Base-by-base conservation (phyloP, 2,113 vertebrate genomes). In the Lates calcarifer region DNA sequence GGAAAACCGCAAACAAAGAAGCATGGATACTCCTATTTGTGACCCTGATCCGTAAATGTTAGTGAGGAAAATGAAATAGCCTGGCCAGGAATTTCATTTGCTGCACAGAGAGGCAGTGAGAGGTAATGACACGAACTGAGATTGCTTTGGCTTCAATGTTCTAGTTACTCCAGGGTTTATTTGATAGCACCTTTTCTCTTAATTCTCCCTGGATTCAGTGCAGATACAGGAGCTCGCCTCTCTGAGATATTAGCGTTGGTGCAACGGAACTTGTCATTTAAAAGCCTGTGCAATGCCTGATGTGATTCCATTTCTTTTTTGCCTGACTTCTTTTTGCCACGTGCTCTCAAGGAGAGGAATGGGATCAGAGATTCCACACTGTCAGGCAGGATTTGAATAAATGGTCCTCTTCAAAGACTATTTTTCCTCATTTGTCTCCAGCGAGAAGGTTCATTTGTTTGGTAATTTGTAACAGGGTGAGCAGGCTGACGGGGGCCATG, bases 401-500 rank as follows among this genome's bases (percentile, higher is more conserved):
- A 94, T 90, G 89, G 77, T 75, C 72, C 67, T 84, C 80, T 90
- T 93, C 89, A 91, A 91, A 87, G 87, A 81, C 88, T 31, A 92
- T 93, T 94, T 90, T 91, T 94, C 86, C 90, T 94, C 89, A 93
- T 93, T 94, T 93, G 89, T 91, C 80, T 89, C 77, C 75, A 62
- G 90, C 41, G 68, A 75, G 81, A 84, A 57, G 93, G 86, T 93
- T 93, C 88, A 93, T 94, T 94, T 94, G 89, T 92, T 91, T 92
- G 87, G 80, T 86, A 88, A 93, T 92, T 93, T 91, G 81, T 63
- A 79, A 80, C 66, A 64, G 87, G 77, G 71, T 41, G 67, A 86
- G 73, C 76, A 73, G 88, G 86, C 70, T 89, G 86, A 87, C 39
- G 63, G 73, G 66, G 87, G 77, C 71, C 64, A 87, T 9, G 31